phyloP scores from a whole-genome alignment of 2,113 vertebrate genomes.

The Malurus elegans region DNA sequence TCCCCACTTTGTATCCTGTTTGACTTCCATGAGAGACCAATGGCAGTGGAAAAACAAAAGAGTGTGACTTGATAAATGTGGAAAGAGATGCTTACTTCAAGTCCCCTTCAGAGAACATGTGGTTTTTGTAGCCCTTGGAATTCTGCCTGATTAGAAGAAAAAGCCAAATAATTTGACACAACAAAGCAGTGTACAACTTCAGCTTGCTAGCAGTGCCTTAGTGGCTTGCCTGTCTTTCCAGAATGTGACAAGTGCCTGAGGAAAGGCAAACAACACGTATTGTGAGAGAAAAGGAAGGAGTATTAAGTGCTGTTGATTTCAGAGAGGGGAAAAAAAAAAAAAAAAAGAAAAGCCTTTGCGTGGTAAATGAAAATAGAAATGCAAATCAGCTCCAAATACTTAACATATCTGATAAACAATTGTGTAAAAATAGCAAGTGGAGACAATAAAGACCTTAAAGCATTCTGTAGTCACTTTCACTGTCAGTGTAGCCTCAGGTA shows the following conservation, averaged over 20 bases:
- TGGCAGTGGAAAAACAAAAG: background rate
- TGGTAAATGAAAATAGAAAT: slow-evolving; percentile 54
- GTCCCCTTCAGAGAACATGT: background rate
- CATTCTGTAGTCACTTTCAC: background rate
- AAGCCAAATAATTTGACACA: slow-evolving; percentile 46
- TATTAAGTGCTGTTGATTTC: slow-evolving; percentile 19
- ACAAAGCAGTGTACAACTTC: slow-evolving; percentile 34
- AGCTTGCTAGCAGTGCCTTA: slow-evolving; percentile 43
- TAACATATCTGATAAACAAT: slow-evolving; percentile 66
- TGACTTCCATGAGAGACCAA: background rate
- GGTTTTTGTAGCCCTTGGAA: background rate
- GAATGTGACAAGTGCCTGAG: slow-evolving; percentile 51
- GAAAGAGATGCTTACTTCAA: background rate
- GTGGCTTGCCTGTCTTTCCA: slow-evolving; percentile 56
- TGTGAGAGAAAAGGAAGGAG: slow-evolving; percentile 11
- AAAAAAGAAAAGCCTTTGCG: background rate
- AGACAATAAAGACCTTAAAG: slow-evolving; percentile 11
- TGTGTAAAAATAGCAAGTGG: slow-evolving; percentile 54
- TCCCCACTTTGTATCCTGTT: background rate
- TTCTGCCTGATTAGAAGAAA: slow-evolving; percentile 44
- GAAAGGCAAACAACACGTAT: slow-evolving; percentile 31
- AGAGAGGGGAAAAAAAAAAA: rapidly evolving
- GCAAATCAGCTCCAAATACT: slow-evolving; percentile 57
- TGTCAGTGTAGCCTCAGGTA: background rate
- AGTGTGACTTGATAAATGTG: background rate